These are phyloP conservation scores for Notamacropus eugenii DNA, from an alignment of 2,797 vertebrate genomes.

Conservation along the genomic window DNA sequence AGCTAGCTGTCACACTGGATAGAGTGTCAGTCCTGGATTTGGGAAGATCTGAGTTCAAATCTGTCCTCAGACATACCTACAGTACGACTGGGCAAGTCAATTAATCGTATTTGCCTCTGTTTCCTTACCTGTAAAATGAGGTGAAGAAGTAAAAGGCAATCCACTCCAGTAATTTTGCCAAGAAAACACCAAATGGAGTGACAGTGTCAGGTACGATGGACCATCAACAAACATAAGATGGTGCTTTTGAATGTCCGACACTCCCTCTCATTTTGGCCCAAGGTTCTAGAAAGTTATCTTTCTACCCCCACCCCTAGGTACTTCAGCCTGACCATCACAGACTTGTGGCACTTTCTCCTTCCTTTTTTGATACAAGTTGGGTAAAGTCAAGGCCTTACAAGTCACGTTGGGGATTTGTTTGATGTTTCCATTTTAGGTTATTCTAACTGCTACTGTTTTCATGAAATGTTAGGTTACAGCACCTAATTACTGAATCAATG, in stretches of 20 bases:
- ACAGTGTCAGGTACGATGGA: rapidly evolving
- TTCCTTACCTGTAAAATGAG: not conserved
- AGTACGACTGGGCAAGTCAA: too few species aligned
- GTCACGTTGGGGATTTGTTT: not conserved
- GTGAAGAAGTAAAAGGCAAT: not conserved
- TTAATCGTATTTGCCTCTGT: not conserved
- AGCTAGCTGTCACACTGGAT: not conserved
- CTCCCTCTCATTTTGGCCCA: not conserved
- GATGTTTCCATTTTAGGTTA: not conserved
- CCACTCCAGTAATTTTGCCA: not conserved
- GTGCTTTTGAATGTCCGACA: not conserved
- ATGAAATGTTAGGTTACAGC: not conserved
- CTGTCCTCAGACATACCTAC: not conserved
- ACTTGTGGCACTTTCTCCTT: too few species aligned
- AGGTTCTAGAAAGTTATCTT: not conserved
- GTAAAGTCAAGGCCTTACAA: not conserved
- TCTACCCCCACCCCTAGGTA: not conserved
- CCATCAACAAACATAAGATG: not conserved
- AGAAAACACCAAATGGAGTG: not conserved
- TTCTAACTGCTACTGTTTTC: not conserved
- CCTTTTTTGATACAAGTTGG: not conserved
- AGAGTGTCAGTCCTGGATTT: rapidly evolving
- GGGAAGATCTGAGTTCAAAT: not conserved
- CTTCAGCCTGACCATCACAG: not conserved
- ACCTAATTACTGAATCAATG: not conserved